Conservation (phyloP, 64 coral and sea anemone genomes). For the Anthopleura sola region DNA sequence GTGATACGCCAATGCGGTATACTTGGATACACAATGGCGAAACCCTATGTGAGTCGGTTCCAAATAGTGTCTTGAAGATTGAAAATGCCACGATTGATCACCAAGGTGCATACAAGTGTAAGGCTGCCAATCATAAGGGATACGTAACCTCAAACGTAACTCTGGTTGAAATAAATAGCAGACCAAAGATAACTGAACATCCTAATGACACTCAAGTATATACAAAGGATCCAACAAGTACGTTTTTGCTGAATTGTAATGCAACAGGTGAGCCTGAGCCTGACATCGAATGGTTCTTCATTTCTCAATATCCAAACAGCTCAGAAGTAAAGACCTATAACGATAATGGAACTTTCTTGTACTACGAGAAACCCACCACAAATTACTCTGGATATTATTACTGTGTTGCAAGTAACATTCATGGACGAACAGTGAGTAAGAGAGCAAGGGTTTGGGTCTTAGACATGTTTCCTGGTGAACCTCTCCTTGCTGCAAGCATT, state of each 20-base stretch:
- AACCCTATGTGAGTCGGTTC: not conserved
- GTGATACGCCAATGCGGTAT: not conserved
- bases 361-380: not conserved
- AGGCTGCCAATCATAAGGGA: not conserved
- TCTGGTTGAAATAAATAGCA: not conserved
- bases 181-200: too few relatives aligned
- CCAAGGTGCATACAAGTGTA: not conserved
- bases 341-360: not conserved
- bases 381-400: too few relatives aligned
- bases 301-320: too few relatives aligned
- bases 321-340: not conserved
- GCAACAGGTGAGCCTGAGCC: not conserved
- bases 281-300: not conserved
- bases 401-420: not conserved
- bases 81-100: not conserved
- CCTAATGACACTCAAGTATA: not conserved
- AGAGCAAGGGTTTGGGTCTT: constrained; percentile 5
- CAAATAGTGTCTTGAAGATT: not conserved
- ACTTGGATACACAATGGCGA: not conserved
- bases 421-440: not conserved
- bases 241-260: not conserved
- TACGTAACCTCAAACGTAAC: not conserved
- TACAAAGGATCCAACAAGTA: not conserved
- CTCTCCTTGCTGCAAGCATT: not conserved
- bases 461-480: constrained; percentile 10